These are phyloP conservation scores for Cebidichthys violaceus DNA, from an alignment of 2,113 vertebrate species.

Conservation along the genomic window DNA sequence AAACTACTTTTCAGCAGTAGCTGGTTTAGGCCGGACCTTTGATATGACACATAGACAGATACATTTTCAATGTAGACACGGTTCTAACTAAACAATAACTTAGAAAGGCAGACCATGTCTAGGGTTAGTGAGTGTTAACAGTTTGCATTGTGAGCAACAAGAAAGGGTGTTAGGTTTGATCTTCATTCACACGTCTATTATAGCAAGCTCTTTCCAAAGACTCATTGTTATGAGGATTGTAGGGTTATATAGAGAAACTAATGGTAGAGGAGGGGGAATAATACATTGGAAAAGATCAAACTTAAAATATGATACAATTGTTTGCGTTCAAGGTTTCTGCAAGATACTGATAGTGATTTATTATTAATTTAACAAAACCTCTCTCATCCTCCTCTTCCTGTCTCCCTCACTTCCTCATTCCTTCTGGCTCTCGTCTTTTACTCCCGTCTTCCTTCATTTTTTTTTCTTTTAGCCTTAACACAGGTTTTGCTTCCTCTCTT, in stretches of 20 bases:
- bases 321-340: constrained; percentile 19
- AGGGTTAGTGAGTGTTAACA: not conserved
- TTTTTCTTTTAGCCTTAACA: constrained; percentile 13
- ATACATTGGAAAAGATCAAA: constrained; percentile 23
- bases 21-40: not conserved
- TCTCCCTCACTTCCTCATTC: constrained; percentile 40
- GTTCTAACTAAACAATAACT: not conserved
- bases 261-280: not conserved
- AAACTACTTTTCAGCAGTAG: not conserved
- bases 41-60: not conserved
- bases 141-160: not conserved
- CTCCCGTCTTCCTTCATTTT: constrained; percentile 24
- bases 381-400: constrained; percentile 12
- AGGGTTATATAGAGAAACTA: not conserved
- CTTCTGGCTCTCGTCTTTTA: constrained; percentile 37
- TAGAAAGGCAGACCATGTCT: not conserved
- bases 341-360: constrained; percentile 31
- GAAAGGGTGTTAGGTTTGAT: not conserved
- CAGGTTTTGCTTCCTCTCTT: constrained; percentile 1
- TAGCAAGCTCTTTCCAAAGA: no score
- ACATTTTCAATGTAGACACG: not conserved
- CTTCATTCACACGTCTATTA: not conserved
- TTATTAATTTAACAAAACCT: constrained; percentile 38
- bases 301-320: constrained; percentile 15
- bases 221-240: not conserved